Base-by-base conservation (phyloP, 2,113 vertebrate species). In the Morone chrysops region DNA sequence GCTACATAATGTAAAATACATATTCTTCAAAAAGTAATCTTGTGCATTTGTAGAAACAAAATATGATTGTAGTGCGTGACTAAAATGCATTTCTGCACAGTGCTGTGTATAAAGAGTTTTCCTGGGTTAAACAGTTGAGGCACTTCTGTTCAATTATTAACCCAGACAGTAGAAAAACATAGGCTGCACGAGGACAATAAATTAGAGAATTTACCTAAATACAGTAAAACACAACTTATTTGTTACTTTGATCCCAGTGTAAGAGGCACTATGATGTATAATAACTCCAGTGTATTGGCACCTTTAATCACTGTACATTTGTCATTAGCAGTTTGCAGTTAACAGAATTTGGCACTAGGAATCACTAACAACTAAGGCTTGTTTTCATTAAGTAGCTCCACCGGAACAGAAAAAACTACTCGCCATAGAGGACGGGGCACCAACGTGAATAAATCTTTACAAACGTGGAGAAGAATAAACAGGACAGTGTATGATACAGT, bases 31-130 rank as follows among this genome's bases (percentile, higher is more conserved):
- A 31, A 31, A 80, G 75, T 68, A 13, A 71, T 63, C 60, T 10
- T 38, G 22, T 70, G 60, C 41, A 71, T 51, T 25, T 69, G 20
- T 40, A 48, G 40, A 83, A 68, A 85, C 40, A 54, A 13, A 80
- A 62, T 36, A 45, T 4, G 17, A 80, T 40, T 74, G 25, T 25
- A n/a, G 53, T 80, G 66, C 70, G 40, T 41, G 54, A 18, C n/a
- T 41, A 70, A 75, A 41, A 22, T 38, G 63, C 3, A 50, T 40
- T 6, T 60, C 38, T 45, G 14, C 6, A 6, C 54, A 60, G 50
- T 1, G 1, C 3, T 48, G 10, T 25, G 48, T 17, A 13, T 14
- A 59, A 57, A 22, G 17, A 50, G 57, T 62, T 14, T 78, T 25
- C 22, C n/a, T 41, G 1, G 41, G 2, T 70, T 41, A 25, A 75